These are phyloP conservation scores for Metallyticus violacea DNA, from an alignment of 2,888 invertebrate genomes.

Conservation along the genomic window DNA sequence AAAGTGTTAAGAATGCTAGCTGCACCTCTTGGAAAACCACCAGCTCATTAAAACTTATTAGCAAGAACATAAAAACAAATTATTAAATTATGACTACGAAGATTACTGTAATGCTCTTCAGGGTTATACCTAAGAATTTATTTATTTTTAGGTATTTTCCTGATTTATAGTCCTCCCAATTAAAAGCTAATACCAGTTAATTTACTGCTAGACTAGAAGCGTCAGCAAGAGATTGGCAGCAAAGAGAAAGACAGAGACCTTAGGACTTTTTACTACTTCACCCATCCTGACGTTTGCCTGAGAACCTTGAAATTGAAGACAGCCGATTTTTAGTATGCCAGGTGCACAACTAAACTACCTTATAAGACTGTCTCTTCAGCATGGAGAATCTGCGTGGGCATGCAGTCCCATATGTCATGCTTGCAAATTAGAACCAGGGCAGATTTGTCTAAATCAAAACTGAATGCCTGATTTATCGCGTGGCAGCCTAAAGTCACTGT, in stretches of 20 bases:
- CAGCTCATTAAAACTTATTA: too few relatives aligned
- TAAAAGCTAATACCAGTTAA: too few relatives aligned
- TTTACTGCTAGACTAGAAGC: too few relatives aligned
- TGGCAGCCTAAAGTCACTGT: background rate
- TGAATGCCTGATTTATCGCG: background rate
- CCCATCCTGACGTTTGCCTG: background rate
- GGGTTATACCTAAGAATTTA: too few relatives aligned
- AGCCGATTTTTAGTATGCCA: background rate
- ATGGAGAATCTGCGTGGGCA: background rate
- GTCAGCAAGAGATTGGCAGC: too few relatives aligned
- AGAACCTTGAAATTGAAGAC: background rate
- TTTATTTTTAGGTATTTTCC: too few relatives aligned
- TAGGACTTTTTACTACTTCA: background rate
- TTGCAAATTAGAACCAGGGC: background rate
- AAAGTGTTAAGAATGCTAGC: too few relatives aligned
- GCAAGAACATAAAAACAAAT: too few relatives aligned
- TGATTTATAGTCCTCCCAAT: too few relatives aligned
- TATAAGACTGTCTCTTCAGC: background rate
- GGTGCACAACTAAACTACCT: background rate
- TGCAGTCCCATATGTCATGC: background rate
- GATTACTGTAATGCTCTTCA: too few relatives aligned
- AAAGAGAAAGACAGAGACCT: background rate
- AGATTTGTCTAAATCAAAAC: background rate
- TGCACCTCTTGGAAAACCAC: too few relatives aligned
- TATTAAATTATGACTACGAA: too few relatives aligned